Evolutionary conservation across 1,140 invertebrate genomes (phyloP).

Genomic region (Papilio polyxenes): DNA sequence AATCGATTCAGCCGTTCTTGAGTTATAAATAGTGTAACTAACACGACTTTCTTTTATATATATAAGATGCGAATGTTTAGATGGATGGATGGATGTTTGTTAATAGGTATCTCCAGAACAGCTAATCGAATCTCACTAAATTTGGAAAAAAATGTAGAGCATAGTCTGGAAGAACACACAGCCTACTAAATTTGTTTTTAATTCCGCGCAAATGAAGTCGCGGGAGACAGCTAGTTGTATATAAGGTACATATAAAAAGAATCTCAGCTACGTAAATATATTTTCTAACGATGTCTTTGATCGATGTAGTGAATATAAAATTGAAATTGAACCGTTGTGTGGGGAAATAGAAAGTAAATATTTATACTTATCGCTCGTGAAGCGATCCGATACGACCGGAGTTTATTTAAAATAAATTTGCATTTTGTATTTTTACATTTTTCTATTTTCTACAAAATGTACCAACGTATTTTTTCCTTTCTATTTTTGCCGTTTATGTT

Average conservation of each 20-base stretch:
- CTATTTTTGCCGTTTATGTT: no score
- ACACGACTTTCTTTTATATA: no score
- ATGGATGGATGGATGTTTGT: no score
- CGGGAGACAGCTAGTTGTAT: no score
- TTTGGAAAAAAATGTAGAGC: no score
- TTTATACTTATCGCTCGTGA: constrained; percentile 1
- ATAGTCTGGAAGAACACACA: not conserved
- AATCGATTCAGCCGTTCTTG: no score
- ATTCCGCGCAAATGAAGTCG: no score
- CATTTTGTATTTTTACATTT: constrained; percentile 3
- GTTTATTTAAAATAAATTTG: constrained; percentile 7
- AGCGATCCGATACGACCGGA: not conserved
- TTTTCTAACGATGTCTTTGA: constrained; percentile 13
- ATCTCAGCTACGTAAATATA: not conserved
- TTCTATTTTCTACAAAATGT: not conserved
- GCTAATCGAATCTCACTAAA: no score
- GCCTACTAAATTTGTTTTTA: no score
- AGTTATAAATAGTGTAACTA: no score
- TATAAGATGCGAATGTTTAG: no score
- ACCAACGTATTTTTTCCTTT: not conserved
- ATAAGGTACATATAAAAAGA: not conserved
- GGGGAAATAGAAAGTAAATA: constrained; percentile 21
- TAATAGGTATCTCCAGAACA: no score
- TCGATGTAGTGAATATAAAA: constrained; percentile 3
- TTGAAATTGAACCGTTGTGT: constrained; percentile 3